Conservation (phyloP, 2,797 vertebrate species). For the Salmo trutta region DNA sequence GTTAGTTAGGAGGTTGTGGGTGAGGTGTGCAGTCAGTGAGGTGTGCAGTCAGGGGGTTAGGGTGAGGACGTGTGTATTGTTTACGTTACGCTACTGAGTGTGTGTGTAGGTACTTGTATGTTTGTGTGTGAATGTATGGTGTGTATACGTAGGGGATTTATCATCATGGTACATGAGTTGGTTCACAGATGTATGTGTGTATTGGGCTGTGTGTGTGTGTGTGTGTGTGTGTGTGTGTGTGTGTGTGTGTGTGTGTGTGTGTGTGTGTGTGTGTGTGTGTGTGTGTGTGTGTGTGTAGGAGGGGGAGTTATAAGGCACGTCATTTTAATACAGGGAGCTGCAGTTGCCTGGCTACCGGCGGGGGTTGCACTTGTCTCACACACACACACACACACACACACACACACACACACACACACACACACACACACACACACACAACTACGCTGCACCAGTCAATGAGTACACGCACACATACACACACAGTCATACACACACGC, state of each 20-base stretch:
- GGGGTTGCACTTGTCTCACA: neutral
- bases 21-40: neutral
- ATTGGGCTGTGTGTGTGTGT: neutral
- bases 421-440: neutral
- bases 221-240: neutral
- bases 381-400: too few species aligned
- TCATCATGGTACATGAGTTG: neutral
- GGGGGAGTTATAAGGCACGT: neutral
- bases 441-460: conserved; percentile 6
- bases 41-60: neutral
- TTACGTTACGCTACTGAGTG: neutral
- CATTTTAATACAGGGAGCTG: conserved; percentile 8
- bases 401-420: too few species aligned
- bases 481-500: neutral
- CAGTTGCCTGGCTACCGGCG: conserved; percentile 10
- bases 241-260: neutral
- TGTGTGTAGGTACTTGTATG: neutral
- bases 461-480: neutral
- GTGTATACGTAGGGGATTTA: neutral
- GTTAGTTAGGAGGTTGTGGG: neutral
- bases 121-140: neutral
- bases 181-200: neutral
- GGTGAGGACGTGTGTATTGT: too few species aligned
- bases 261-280: neutral
- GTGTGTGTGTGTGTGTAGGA: neutral